Evolutionary conservation across 2,113 vertebrate species (phyloP).

Genomic region (Cnemophilus loriae): DNA sequence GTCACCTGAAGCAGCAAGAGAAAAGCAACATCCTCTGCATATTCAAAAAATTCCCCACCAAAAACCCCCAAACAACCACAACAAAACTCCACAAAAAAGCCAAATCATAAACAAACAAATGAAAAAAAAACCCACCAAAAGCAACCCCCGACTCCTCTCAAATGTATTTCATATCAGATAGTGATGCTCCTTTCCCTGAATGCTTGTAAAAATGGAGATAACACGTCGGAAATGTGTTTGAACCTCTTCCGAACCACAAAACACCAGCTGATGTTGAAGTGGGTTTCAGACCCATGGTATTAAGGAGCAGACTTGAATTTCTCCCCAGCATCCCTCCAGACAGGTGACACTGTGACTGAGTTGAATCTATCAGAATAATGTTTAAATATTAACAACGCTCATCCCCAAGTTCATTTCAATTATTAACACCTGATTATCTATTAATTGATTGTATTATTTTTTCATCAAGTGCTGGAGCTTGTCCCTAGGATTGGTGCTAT

Average conservation of each 20-base stretch:
- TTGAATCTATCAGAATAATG: background rate
- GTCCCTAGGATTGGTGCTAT: background rate
- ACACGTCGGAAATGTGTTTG: fast-evolving
- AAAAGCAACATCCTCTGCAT: background rate
- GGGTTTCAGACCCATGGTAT: background rate
- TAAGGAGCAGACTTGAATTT: background rate
- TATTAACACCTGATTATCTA: constrained; percentile 32
- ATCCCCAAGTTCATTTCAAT: background rate
- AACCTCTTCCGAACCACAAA: background rate
- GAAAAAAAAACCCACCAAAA: background rate
- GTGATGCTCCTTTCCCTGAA: background rate
- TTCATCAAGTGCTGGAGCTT: background rate
- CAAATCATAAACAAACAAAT: background rate
- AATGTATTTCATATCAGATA: background rate
- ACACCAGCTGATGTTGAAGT: background rate
- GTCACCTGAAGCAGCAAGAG: background rate
- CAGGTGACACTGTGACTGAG: background rate
- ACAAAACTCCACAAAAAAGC: background rate
- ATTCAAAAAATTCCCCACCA: background rate
- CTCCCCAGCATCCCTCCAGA: background rate
- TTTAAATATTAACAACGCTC: constrained; percentile 18
- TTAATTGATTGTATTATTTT: constrained; percentile 43
- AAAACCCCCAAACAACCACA: background rate
- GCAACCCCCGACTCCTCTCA: background rate
- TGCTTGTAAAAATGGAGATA: background rate